phyloP scores from a whole-genome alignment of 1,140 invertebrate genomes.

The Aphaenogaster rudis region DNA sequence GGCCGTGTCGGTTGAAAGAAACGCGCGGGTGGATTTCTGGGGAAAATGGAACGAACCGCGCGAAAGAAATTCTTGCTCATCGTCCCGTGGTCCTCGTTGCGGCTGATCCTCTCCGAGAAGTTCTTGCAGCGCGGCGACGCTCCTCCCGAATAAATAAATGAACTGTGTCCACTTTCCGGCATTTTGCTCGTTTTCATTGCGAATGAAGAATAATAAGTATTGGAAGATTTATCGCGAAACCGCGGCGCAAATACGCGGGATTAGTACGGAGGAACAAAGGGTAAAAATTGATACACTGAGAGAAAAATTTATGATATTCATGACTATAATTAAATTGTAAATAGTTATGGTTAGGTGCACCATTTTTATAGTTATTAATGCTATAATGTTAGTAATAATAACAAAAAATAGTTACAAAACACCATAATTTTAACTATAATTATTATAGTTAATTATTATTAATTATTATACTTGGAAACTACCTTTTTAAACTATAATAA shows the following conservation, averaged over 20 bases:
- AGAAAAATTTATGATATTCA: too few species aligned
- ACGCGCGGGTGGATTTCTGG: slow-evolving; percentile 20
- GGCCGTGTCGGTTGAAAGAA: slow-evolving; percentile 23
- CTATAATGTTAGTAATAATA: too few species aligned
- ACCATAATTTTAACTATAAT: too few species aligned
- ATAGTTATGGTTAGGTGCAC: too few species aligned
- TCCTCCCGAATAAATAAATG: slow-evolving; percentile 37
- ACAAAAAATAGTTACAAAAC: too few species aligned
- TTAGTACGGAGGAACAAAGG: not conserved
- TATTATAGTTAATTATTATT: too few species aligned
- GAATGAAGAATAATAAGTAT: not conserved
- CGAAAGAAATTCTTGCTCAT: slow-evolving; percentile 3
- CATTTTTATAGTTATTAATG: too few species aligned
- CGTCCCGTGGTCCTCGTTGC: not conserved
- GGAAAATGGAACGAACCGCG: not conserved
- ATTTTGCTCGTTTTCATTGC: not conserved
- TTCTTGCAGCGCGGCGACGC: slow-evolving; percentile 5
- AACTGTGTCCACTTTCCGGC: not conserved
- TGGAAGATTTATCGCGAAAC: slow-evolving; percentile 17
- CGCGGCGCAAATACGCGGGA: not conserved
- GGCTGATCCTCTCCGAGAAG: slow-evolving; percentile 2
- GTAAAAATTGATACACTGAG: not conserved
- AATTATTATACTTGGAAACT: too few species aligned
- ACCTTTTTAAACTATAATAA: too few species aligned
- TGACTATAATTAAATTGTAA: too few species aligned